A percentile compares a stretch with the other conserved stretches of the same genome.
Conservation (phyloP, 2,797 vertebrate species). For the Danio jaintianensis region DNA sequence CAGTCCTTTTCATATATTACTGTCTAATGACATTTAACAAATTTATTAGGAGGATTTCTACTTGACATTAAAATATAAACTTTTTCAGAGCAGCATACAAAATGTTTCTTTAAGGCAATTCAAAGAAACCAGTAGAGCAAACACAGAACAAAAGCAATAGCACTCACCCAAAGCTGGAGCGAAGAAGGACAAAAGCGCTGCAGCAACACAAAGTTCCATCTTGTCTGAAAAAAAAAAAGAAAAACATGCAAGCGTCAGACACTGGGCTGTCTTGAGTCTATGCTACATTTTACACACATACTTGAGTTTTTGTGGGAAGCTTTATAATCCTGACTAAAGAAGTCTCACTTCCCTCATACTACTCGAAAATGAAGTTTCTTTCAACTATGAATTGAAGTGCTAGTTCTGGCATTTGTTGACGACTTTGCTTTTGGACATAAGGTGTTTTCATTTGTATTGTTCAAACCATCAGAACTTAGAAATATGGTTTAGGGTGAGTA, state of each 20-base stretch:
- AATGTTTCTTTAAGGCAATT: neutral
- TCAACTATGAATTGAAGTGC: neutral
- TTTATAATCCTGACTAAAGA: neutral
- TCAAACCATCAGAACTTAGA: neutral
- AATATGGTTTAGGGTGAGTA: too few relatives aligned
- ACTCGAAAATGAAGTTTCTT: neutral
- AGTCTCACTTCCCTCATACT: neutral
- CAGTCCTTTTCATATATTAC: neutral
- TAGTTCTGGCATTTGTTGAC: neutral
- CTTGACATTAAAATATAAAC: neutral
- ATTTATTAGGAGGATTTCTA: neutral
- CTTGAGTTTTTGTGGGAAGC: slow-evolving; percentile 15
- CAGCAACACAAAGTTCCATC: slow-evolving; percentile 58
- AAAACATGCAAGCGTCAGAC: neutral
- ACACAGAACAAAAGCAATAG: neutral
- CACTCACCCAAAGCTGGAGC: slow-evolving; percentile 61
- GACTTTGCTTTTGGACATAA: neutral
- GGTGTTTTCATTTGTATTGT: slow-evolving; percentile 1
- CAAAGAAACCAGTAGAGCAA: neutral
- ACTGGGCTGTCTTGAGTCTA: slow-evolving; percentile 4
- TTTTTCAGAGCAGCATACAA: neutral
- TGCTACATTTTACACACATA: slow-evolving; percentile 45
- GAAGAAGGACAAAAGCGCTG: slow-evolving; percentile 50
- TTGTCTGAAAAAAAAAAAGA: slow-evolving; percentile 42
- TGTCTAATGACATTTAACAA: neutral